These are phyloP conservation scores for Tipula lateralis DNA, from an alignment of 2,888 invertebrate species.

Conservation along the genomic window DNA sequence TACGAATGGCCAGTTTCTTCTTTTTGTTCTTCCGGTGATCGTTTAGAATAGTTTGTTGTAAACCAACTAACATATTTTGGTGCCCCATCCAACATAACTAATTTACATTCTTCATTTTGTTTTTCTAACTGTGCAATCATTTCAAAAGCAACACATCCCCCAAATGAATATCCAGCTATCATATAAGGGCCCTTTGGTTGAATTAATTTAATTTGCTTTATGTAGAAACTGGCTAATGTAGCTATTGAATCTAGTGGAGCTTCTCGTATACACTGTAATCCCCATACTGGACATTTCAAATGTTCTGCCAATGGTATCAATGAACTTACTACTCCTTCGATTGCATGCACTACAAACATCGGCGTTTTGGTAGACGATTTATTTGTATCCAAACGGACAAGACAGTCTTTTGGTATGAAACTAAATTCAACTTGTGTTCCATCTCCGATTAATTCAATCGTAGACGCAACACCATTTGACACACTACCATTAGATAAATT, in stretches of 20 bases:
- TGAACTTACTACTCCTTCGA: slow-evolving; percentile 77
- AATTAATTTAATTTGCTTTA: slow-evolving; percentile 65
- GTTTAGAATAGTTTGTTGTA: slow-evolving; percentile 58
- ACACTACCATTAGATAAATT: slow-evolving; percentile 36
- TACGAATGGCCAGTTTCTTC: slow-evolving; percentile 60
- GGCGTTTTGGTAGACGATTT: slow-evolving; percentile 49
- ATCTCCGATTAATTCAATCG: slow-evolving; percentile 45
- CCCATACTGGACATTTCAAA: slow-evolving; percentile 73
- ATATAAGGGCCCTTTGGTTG: slow-evolving; percentile 82
- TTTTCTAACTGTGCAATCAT: slow-evolving; percentile 82
- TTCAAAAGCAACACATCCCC: slow-evolving; percentile 90
- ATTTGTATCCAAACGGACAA: slow-evolving; percentile 56
- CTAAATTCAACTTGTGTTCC: slow-evolving; percentile 55
- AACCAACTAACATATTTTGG: slow-evolving; percentile 75
- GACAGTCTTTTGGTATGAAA: slow-evolving; percentile 66
- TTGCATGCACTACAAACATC: slow-evolving; percentile 73
- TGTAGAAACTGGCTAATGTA: slow-evolving; percentile 67
- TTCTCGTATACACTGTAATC: slow-evolving; percentile 79
- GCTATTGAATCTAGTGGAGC: slow-evolving; percentile 69
- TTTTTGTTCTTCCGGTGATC: slow-evolving; percentile 49
- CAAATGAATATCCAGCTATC: slow-evolving; percentile 92
- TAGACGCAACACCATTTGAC: slow-evolving; percentile 39
- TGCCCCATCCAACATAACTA: slow-evolving; percentile 86
- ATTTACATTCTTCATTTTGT: slow-evolving; percentile 45
- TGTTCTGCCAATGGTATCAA: slow-evolving; percentile 67